phyloP scores from a whole-genome alignment of 1,140 invertebrate species.

The Listronotus oregonensis region DNA sequence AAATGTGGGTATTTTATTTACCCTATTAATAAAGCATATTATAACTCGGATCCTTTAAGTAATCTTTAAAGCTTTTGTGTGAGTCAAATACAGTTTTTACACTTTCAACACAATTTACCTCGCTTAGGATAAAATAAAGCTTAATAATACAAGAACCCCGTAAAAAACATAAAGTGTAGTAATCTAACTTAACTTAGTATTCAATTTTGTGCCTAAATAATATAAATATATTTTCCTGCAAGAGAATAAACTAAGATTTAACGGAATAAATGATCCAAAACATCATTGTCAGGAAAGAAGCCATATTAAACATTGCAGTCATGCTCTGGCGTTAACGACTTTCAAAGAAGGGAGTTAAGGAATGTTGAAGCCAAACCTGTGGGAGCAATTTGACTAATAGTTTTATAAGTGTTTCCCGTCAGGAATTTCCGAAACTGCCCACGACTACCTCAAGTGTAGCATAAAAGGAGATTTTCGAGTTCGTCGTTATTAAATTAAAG shows the following conservation, averaged over 20 bases:
- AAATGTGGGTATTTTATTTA: no score
- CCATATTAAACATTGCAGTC: slow-evolving; percentile 31
- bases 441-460: slow-evolving; percentile 18
- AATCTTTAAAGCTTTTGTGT: no score
- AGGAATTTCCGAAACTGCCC: slow-evolving; percentile 33
- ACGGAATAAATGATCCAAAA: slow-evolving; percentile 11
- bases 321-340: slow-evolving; percentile 30
- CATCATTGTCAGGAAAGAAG: slow-evolving; percentile 17
- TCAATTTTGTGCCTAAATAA: no score
- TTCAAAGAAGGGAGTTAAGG: slow-evolving; percentile 30
- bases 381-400: slow-evolving; percentile 40
- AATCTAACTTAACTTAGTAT: no score
- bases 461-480: slow-evolving; percentile 21
- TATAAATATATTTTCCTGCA: background rate
- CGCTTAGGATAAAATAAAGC: no score
- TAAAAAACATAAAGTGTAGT: no score
- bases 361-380: slow-evolving; percentile 33
- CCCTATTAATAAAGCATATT: no score
- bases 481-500: no score
- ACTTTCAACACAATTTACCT: no score
- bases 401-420: slow-evolving; percentile 39
- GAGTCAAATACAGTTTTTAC: no score
- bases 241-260: background rate
- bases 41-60: no score
- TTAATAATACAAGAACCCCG: no score